A percentile compares a stretch with the other conserved stretches of the same genome.
These are phyloP conservation scores for Falcaria lacertinaria DNA, from an alignment of 2,888 invertebrate species.

Conservation along the genomic window DNA sequence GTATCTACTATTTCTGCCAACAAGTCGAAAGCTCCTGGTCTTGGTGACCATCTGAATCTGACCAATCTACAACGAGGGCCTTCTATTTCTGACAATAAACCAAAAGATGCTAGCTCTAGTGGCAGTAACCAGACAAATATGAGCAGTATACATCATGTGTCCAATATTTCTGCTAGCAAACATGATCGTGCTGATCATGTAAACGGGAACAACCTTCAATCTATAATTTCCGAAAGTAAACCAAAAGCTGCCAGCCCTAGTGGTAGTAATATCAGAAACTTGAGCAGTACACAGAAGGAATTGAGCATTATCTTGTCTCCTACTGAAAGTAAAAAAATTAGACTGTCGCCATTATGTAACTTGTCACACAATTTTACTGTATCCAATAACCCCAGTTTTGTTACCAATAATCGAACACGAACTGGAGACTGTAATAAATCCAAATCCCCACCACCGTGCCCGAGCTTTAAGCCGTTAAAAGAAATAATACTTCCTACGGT, in stretches of 20 bases:
- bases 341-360: background rate
- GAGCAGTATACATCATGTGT: too few species aligned
- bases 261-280: too few species aligned
- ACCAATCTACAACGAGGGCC: background rate
- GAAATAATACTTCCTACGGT: background rate
- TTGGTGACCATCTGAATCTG: background rate
- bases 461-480: too few species aligned
- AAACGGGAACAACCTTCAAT: too few species aligned
- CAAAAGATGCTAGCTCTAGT: background rate
- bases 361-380: background rate
- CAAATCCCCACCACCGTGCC: background rate
- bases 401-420: background rate
- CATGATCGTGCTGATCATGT: too few species aligned
- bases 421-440: background rate
- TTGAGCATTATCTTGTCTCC: too few species aligned
- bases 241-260: too few species aligned
- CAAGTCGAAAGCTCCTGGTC: background rate
- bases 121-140: background rate
- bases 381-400: background rate
- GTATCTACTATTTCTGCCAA: too few species aligned
- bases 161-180: too few species aligned
- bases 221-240: too few species aligned
- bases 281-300: too few species aligned
- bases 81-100: background rate
- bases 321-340: too few species aligned